Percentiles rank a stretch among this genome's conserved stretches.
Evolutionary conservation across 2,113 vertebrate species (phyloP).

Genomic region (Nerophis ophidion): DNA sequence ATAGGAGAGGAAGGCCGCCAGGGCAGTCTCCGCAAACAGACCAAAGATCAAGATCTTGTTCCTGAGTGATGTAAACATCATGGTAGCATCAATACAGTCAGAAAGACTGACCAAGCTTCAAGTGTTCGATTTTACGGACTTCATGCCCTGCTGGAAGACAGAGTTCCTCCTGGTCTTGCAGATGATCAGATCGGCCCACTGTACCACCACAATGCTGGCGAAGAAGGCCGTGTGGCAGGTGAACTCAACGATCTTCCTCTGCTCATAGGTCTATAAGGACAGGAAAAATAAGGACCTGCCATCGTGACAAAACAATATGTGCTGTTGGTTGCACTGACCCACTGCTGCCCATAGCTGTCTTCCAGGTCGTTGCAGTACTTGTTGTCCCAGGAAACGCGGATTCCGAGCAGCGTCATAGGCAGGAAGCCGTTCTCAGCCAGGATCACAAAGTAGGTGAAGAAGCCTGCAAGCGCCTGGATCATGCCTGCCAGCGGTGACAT

Average conservation of each 20-base stretch:
- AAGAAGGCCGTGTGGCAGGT: constrained; percentile 94
- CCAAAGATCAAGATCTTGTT: constrained; percentile 81
- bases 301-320: neutral
- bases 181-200: constrained; percentile 93
- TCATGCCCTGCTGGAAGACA: constrained; percentile 93
- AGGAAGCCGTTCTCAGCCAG: constrained; percentile 93
- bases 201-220: constrained; percentile 87
- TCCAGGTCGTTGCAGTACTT: constrained; percentile 84
- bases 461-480: constrained; percentile 91
- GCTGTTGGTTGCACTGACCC: constrained; percentile 71
- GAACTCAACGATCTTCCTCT: constrained; percentile 93
- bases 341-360: constrained; percentile 86
- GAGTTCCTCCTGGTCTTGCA: constrained; percentile 93
- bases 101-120: neutral
- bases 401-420: constrained; percentile 79
- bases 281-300: neutral
- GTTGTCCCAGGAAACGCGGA: constrained; percentile 88
- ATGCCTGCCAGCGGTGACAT: constrained; percentile 65
- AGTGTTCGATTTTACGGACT: constrained; percentile 64
- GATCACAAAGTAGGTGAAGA: constrained; percentile 95
- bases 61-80: constrained; percentile 40
- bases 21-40: constrained; percentile 77
- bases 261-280: constrained; percentile 81
- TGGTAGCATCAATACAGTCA: too few relatives aligned
- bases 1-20: constrained; percentile 78